Evolutionary conservation across 2,888 invertebrate species (phyloP), one percentile per base, ranked within the genome.

Genomic region (Osmoderma eremita): DNA sequence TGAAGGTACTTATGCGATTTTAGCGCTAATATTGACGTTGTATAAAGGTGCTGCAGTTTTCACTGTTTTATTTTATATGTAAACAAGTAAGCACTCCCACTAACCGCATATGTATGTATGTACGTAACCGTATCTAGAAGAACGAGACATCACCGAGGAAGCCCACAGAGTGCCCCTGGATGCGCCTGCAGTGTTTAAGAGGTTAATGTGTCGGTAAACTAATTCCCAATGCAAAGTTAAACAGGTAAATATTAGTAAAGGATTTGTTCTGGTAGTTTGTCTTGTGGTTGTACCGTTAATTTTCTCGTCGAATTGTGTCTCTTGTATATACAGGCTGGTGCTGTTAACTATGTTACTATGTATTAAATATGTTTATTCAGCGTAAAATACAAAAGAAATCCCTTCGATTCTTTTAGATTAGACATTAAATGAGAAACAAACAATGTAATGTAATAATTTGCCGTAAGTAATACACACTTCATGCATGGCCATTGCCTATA

Each of bases 141-240:
- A 30, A 6, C 18, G 18, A 62, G 64, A 54, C 20, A 41, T 54
- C 54, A 64, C 64, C 51, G 42, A 50, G 53, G 20, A 64, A 54
- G 53, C 63, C 54, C 30, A 10, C 10, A 6, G 6, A 30, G 30
- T 30, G 10, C 10, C 10, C 8, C 30, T 30, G 30, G 30, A 30
- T 30, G 30, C 30, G 30, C 54, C 41, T 64, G 22, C 50, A 1
- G 10, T 51, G 36, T 51, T 41, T 41, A 53, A 64, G 64, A 42
- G 54, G 51, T 64, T 53, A 64, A 64, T 64, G 64, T 53, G 54
- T 30, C 41, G 42, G 36, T 41, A 64, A 64, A 64, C 64, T 64
- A 20, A 64, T 64, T 54, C 64, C 53, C 41, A 64, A 64, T 30
- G 30, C 30, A 30, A 30, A 51, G 24, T 30, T 15, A 51, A 51